A percentile compares a stretch with the other conserved stretches of the same genome.
Conservation (phyloP, 1,140 invertebrate genomes). For the Leucophenga varia region DNA sequence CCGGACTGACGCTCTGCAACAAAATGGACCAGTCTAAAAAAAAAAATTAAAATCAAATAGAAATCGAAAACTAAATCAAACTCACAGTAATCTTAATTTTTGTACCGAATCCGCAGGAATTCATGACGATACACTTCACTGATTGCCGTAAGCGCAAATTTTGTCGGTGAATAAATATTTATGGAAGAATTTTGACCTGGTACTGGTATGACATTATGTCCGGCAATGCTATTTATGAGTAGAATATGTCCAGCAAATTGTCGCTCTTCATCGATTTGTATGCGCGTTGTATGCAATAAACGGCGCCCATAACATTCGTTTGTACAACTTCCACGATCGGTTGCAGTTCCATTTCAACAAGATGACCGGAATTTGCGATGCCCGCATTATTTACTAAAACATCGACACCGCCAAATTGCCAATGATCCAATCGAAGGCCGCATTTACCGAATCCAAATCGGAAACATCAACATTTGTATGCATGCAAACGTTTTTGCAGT, state of each 20-base stretch:
- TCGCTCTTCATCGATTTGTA: constrained; percentile 62
- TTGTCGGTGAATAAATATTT: constrained; percentile 66
- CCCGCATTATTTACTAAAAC: constrained; percentile 75
- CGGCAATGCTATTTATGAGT: constrained; percentile 46
- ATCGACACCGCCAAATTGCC: constrained; percentile 62
- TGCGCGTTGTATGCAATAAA: constrained; percentile 60
- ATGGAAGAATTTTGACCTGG: constrained; percentile 31
- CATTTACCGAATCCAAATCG: constrained; percentile 62
- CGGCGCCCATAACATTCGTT: constrained; percentile 60
- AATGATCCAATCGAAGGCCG: constrained; percentile 63
- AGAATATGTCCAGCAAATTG: constrained; percentile 62
- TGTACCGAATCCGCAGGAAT: constrained; percentile 60
- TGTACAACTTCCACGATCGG: constrained; percentile 22
- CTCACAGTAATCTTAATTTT: constrained; percentile 71
- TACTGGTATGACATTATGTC: constrained; percentile 55
- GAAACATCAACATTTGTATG: constrained; percentile 65
- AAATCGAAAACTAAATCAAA: constrained; percentile 8
- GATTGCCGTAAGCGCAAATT: constrained; percentile 70
- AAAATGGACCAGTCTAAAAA: background rate
- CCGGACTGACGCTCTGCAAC: constrained; percentile 60
- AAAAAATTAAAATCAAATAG: background rate
- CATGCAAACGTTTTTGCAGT: constrained; percentile 28
- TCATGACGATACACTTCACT: constrained; percentile 67
- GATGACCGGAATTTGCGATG: constrained; percentile 61
- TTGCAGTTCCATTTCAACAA: constrained; percentile 60